phyloP scores from a whole-genome alignment of 2,888 invertebrate species.

The Drosophila siamana region DNA sequence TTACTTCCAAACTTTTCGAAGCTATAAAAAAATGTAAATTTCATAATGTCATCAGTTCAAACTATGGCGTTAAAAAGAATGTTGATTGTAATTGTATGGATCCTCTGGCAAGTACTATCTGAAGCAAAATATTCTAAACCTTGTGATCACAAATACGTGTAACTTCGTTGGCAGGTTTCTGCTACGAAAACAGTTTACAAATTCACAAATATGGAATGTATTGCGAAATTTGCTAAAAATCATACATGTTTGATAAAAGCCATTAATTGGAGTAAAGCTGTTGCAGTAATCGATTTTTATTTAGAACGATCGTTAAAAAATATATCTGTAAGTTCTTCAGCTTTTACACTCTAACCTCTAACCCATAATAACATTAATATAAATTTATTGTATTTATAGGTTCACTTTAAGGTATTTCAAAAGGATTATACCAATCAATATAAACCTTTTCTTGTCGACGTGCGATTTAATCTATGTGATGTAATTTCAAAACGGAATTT shows the following conservation, averaged over 20 bases:
- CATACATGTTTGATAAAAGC: neutral
- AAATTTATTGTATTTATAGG: too few species aligned
- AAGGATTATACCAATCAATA: conserved; percentile 10
- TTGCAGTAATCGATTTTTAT: neutral
- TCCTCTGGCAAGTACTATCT: neutral
- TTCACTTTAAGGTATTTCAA: neutral
- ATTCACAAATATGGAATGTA: neutral
- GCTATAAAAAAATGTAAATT: too few species aligned
- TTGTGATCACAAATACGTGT: too few species aligned
- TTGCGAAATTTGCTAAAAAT: neutral
- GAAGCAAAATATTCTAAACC: too few species aligned
- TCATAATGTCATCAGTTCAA: neutral
- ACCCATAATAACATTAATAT: too few species aligned
- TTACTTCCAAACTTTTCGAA: too few species aligned
- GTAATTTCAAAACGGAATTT: neutral
- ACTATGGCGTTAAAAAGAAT: neutral
- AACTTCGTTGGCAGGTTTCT: neutral
- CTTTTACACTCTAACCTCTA: too few species aligned
- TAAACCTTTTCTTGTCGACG: neutral
- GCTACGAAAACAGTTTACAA: neutral
- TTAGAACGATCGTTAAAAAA: neutral
- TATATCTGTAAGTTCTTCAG: conserved; percentile 3
- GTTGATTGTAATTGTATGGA: neutral
- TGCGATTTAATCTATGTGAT: neutral
- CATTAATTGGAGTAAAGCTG: neutral